phyloP scores from a whole-genome alignment of 2,113 vertebrate species.

The Crypturellus undulatus region DNA sequence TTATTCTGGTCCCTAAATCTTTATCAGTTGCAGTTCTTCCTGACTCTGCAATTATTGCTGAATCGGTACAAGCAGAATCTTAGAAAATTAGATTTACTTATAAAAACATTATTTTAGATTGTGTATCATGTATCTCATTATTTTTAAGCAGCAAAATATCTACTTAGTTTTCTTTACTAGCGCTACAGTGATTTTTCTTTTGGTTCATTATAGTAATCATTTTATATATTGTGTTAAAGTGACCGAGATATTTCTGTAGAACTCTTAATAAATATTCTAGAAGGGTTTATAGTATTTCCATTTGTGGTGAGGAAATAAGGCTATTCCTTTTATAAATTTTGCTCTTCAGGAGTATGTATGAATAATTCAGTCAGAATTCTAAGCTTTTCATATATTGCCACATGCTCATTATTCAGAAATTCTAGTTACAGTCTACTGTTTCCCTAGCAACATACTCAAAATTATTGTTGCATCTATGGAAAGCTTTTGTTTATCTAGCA shows the following conservation, averaged over 20 bases:
- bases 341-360: not conserved
- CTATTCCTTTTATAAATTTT: conserved; percentile 36
- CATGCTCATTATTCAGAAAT: conserved; percentile 68
- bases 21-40: not conserved
- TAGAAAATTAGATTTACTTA: not conserved
- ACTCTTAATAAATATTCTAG: conserved; percentile 9
- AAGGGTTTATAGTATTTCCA: not conserved
- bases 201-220: not conserved
- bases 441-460: conserved; percentile 66
- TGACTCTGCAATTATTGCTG: not conserved
- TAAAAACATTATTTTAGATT: not conserved
- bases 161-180: not conserved
- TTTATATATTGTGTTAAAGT: not conserved
- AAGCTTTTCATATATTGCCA: conserved; percentile 36
- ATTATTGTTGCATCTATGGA: conserved; percentile 46
- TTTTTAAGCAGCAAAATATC: not conserved
- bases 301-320: not conserved
- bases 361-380: conserved; percentile 45
- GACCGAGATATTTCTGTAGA: not conserved
- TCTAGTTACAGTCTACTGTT: conserved; percentile 61
- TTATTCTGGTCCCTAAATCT: not conserved
- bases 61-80: not conserved
- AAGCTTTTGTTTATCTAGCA: conserved; percentile 60
- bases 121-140: not conserved
- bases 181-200: not conserved